Conservation (phyloP, 2,888 invertebrate genomes). For the Pristionchus exspectatus region DNA sequence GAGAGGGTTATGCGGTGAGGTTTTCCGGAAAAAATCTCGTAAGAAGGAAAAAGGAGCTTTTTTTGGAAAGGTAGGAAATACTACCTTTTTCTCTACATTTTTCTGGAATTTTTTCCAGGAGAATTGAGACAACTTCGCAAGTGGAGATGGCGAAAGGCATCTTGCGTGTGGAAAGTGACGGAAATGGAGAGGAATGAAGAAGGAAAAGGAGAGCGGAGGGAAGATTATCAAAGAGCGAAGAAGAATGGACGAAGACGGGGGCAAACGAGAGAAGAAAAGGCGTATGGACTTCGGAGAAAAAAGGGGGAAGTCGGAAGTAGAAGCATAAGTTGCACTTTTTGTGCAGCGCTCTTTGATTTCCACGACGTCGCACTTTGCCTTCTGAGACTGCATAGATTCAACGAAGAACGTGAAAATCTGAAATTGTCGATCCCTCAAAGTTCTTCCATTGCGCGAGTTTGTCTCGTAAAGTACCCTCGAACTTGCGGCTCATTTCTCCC, state of each 20-base stretch:
- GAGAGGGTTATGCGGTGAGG: no score
- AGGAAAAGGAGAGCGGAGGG: not conserved
- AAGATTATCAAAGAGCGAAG: constrained; percentile 28
- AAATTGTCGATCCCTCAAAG: not conserved
- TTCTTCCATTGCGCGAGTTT: not conserved
- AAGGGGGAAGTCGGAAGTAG: constrained; percentile 5
- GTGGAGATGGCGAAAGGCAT: not conserved
- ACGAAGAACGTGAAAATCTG: not conserved
- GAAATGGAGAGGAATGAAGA: constrained; percentile 26
- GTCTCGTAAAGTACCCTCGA: constrained; percentile 3
- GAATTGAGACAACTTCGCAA: no score
- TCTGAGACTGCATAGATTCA: not conserved
- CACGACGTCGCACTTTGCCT: no score
- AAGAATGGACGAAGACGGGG: not conserved
- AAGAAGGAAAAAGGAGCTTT: no score
- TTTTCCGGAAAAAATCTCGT: no score
- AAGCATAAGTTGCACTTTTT: constrained; percentile 10
- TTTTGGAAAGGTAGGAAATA: no score
- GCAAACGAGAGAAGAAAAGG: not conserved
- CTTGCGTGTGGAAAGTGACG: not conserved
- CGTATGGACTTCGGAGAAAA: not conserved
- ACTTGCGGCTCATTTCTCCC: constrained; percentile 34
- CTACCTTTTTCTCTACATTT: no score
- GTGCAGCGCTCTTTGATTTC: not conserved
- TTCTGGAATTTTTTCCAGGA: no score